Base-by-base conservation (phyloP, 2,888 invertebrate genomes). In the Scaptomyza polygonia region DNA sequence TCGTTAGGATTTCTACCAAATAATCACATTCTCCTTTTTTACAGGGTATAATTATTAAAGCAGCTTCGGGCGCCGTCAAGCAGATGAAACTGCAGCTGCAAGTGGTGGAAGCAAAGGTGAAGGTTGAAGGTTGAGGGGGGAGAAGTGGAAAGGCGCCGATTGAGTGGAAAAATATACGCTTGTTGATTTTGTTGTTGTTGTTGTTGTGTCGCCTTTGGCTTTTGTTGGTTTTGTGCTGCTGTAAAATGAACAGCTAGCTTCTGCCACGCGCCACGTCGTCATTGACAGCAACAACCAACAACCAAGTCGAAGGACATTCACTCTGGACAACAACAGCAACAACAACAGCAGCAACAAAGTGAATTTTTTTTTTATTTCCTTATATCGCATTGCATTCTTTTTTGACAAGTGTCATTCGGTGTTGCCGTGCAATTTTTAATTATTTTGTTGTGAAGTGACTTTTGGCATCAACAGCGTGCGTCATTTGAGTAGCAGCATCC, bases 401-500 rank as follows among this genome's bases (percentile, higher is more conserved):
- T 64, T 57, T 64, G 61, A 47, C 77, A 64, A 76, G 71, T 84
- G 78, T 58, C 65, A 69, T 77, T 78, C 71, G 25, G 43, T 43
- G 21, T 32, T 55, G 47, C 43, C 42, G 34, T 14, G 59, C 58
- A 66, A 55, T 66, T 86, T 86, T 77, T 68, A 80, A 83, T 86
- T 86, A 79, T 86, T 77, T 80, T 79, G 72, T 81, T 65, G 66
- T 67, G 57, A 63, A 81, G 67, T 73, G 78, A 59, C 67, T 62
- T 36, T 68, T 61, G 34, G 36, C 39, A 16, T 44, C 48, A 48
- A 49, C 57, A 48, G 45, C 57, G 47, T 57, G 45, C 47, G 69
- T 42, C 45, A 68, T 63, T 74, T 55, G 56, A 73, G 69, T 11
- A 34, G 29, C 32, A n/a, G n/a, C 1, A 8, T n/a, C 3, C n/a